Percentiles rank a stretch among this genome's conserved stretches.
Conservation (phyloP, 2,113 vertebrate species). For the Chloebia gouldiae region DNA sequence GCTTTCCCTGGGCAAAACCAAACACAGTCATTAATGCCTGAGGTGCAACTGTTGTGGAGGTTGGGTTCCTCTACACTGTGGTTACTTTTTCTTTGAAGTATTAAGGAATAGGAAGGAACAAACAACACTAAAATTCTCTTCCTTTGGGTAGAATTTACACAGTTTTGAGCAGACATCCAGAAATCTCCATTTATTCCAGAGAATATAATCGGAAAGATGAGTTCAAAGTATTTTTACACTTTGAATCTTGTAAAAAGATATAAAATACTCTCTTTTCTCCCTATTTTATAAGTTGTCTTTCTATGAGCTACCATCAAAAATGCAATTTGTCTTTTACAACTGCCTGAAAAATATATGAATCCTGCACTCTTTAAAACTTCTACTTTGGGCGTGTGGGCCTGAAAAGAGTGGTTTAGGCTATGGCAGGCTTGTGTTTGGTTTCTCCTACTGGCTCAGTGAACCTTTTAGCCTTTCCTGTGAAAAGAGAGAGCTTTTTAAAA, state of each 20-base stretch:
- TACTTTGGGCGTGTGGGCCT: background rate
- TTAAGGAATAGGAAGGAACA: background rate
- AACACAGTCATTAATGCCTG: background rate
- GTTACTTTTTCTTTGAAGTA: background rate
- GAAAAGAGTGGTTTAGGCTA: background rate
- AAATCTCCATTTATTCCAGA: background rate
- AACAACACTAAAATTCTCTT: background rate
- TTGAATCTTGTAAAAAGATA: background rate
- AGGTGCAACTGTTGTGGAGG: background rate
- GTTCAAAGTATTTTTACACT: background rate
- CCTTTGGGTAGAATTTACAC: background rate
- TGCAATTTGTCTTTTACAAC: background rate
- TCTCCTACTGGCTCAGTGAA: background rate
- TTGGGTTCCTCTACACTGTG: background rate
- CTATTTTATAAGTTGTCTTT: background rate
- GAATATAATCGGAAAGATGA: background rate
- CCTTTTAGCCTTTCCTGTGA: background rate
- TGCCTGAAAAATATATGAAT: background rate
- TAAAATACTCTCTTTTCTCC: background rate
- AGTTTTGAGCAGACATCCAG: background rate
- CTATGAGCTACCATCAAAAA: background rate
- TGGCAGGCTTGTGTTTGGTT: background rate
- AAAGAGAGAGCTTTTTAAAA: background rate
- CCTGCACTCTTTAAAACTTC: background rate
- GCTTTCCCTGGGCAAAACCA: slow-evolving; percentile 82